Conservation (phyloP, 1,140 invertebrate species). For the Kradibia gibbosae region DNA sequence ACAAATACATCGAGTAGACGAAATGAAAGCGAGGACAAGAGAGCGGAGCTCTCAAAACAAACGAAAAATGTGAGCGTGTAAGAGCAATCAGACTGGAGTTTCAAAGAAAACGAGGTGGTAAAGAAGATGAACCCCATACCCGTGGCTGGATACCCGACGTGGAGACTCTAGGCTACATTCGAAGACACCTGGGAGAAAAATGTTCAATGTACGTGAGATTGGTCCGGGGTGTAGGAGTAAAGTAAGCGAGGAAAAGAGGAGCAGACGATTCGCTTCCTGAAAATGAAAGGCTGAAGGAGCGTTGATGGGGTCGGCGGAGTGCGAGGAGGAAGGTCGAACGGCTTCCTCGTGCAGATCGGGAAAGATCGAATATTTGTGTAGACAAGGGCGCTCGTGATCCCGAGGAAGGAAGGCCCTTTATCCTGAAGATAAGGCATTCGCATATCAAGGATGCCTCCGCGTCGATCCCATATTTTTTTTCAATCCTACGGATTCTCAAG, state of each 20-base stretch:
- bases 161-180: background rate
- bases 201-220: no score
- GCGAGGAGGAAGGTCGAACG: background rate
- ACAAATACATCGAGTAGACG: background rate
- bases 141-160: background rate
- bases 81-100: background rate
- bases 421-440: constrained; percentile 22
- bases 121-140: background rate
- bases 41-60: no score
- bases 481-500: no score
- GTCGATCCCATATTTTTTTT: constrained; percentile 32
- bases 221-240: no score
- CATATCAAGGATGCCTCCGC: background rate
- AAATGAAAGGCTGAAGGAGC: constrained; percentile 22
- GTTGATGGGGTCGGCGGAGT: background rate
- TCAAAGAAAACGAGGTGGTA: background rate
- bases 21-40: background rate
- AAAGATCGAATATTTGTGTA: constrained; percentile 28
- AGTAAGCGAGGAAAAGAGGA: background rate
- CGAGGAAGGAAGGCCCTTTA: constrained; percentile 24
- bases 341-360: constrained; percentile 6
- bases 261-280: background rate
- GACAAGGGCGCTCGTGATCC: no score
- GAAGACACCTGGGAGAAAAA: constrained; percentile 28
- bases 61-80: background rate